These are phyloP conservation scores for Rhineura floridana DNA, from an alignment of 2,113 vertebrate species.

Conservation along the genomic window DNA sequence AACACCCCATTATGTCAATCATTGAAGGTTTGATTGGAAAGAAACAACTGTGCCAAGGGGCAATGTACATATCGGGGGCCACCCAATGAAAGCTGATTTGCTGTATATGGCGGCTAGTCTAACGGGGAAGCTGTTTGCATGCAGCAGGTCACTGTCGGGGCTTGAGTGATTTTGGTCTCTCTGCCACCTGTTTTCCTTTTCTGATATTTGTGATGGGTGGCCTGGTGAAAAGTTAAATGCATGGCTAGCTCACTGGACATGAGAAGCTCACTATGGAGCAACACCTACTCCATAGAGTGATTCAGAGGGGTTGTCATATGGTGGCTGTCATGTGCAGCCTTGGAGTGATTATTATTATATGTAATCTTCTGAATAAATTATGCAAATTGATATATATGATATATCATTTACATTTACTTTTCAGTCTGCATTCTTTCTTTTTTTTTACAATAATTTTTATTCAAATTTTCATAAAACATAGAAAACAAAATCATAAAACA, in stretches of 20 bases:
- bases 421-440: not conserved
- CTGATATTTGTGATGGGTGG: not conserved
- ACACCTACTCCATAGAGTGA: not conserved
- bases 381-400: not conserved
- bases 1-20: not conserved
- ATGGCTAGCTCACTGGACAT: not conserved
- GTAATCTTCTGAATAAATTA: not conserved
- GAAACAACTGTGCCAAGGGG: not conserved
- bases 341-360: not conserved
- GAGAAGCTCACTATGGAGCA: not conserved
- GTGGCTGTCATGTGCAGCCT: not conserved
- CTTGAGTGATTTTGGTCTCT: not conserved
- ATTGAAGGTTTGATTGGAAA: not conserved
- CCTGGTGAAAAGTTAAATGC: not conserved
- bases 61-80: not conserved
- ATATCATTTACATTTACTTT: not conserved
- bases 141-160: not conserved
- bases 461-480: too few relatives aligned
- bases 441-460: too few relatives aligned
- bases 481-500: too few relatives aligned
- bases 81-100: not conserved
- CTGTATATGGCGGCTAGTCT: not conserved
- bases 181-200: not conserved
- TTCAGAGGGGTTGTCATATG: not conserved
- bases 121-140: not conserved